phyloP scores from a whole-genome alignment of 2,888 invertebrate genomes.

The Drosophila trichaetosa region DNA sequence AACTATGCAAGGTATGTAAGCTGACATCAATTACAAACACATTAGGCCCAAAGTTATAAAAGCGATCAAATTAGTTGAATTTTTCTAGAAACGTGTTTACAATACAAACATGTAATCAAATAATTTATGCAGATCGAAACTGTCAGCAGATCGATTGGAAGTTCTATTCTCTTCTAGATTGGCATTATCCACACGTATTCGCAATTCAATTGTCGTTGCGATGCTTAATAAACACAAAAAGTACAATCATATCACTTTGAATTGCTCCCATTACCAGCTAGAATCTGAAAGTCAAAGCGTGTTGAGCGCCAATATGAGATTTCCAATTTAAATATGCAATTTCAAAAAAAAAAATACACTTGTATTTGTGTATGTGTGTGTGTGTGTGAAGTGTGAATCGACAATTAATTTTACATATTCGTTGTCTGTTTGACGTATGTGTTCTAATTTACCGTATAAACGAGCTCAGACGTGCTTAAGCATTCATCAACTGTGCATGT shows the following conservation, averaged over 20 bases:
- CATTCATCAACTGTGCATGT: background rate
- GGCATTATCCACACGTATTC: constrained; percentile 45
- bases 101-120: constrained; percentile 20
- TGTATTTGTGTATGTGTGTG: background rate
- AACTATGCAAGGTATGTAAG: constrained; percentile 37
- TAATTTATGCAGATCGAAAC: constrained; percentile 4
- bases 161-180: constrained; percentile 26
- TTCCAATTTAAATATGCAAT: constrained; percentile 6
- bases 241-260: constrained; percentile 17
- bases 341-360: background rate
- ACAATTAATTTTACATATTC: constrained; percentile 10
- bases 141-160: constrained; percentile 6
- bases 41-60: constrained; percentile 5
- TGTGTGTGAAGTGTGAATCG: background rate
- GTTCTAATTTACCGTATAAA: constrained; percentile 21
- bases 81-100: constrained; percentile 30
- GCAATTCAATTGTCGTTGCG: constrained; percentile 31
- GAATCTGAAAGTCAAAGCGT: constrained; percentile 45
- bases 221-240: background rate
- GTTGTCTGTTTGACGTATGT: constrained; percentile 1
- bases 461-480: constrained; percentile 6
- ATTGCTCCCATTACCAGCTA: constrained; percentile 7
- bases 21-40: constrained; percentile 20
- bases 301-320: background rate
- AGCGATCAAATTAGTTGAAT: constrained; percentile 6